phyloP scores from a whole-genome alignment of 2,797 vertebrate genomes.

The Sciurus carolinensis region DNA sequence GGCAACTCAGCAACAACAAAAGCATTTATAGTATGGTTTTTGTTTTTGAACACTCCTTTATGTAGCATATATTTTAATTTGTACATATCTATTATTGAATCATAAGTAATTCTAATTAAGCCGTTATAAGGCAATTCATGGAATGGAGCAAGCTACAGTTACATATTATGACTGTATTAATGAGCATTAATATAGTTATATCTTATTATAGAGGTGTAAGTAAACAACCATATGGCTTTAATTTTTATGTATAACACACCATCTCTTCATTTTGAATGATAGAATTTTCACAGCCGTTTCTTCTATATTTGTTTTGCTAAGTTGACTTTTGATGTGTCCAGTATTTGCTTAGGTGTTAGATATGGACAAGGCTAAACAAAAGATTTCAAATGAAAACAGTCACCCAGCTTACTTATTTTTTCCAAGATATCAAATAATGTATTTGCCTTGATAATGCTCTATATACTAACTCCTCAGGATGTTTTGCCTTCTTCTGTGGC shows the following conservation, averaged over 20 bases:
- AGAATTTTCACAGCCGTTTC: slow-evolving; percentile 40
- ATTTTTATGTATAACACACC: background rate
- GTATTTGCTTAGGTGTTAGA: slow-evolving; percentile 58
- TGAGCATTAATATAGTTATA: background rate
- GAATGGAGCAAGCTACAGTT: slow-evolving; percentile 1
- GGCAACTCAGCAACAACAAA: background rate
- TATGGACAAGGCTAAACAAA: slow-evolving; percentile 29
- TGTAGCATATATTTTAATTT: slow-evolving; percentile 46
- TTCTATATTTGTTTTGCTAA: slow-evolving; percentile 47
- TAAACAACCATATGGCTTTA: slow-evolving; percentile 24
- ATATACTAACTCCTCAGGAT: background rate
- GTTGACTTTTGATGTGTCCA: slow-evolving; percentile 7
- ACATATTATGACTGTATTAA: background rate
- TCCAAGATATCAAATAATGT: background rate
- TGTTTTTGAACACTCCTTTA: slow-evolving; percentile 26
- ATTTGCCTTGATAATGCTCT: background rate
- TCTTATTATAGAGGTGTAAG: slow-evolving; percentile 11
- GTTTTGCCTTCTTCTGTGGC: background rate
- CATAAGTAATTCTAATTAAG: slow-evolving; percentile 58
- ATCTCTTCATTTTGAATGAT: background rate
- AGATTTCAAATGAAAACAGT: slow-evolving; percentile 51
- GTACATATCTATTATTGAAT: slow-evolving; percentile 27
- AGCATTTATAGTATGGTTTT: background rate
- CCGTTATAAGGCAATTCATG: background rate
- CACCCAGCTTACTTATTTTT: background rate